Evolutionary conservation across 2,888 invertebrate species (phyloP).

Genomic region (Baccha elongata): DNA sequence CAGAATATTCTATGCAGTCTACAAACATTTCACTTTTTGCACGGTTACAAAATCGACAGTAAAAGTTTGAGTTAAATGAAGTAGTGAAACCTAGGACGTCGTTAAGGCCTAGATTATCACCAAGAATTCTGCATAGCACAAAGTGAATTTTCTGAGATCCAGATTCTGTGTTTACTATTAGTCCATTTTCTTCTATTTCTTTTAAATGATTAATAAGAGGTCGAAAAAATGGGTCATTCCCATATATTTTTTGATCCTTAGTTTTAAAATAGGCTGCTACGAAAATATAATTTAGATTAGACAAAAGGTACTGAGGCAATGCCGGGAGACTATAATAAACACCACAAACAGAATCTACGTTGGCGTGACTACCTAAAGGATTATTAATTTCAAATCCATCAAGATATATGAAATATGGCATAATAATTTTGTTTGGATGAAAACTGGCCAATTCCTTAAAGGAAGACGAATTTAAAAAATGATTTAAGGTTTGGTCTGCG

Average conservation of each 20-base stretch:
- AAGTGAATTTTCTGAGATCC: constrained; percentile 30
- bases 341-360: constrained; percentile 50
- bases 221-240: constrained; percentile 52
- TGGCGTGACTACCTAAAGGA: constrained; percentile 56
- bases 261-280: constrained; percentile 49
- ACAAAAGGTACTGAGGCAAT: constrained; percentile 45
- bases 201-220: too few relatives aligned
- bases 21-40: constrained; percentile 33
- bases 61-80: constrained; percentile 51
- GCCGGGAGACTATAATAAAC: constrained; percentile 52
- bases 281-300: constrained; percentile 49
- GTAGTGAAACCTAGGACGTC: constrained; percentile 50
- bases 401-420: constrained; percentile 48
- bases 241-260: constrained; percentile 37
- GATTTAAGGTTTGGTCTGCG: constrained; percentile 1
- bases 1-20: constrained; percentile 1
- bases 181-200: constrained; percentile 43
- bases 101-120: constrained; percentile 63
- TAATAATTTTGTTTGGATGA: constrained; percentile 38
- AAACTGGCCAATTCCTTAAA: constrained; percentile 29
- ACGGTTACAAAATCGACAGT: constrained; percentile 59
- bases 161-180: constrained; percentile 17
- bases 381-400: constrained; percentile 55
- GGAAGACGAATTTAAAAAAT: constrained; percentile 40
- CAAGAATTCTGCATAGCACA: constrained; percentile 26